A percentile compares a stretch with the other conserved stretches of the same genome.
Evolutionary conservation across 2,888 invertebrate species (phyloP).

Genomic region (Cetonia aurata): DNA sequence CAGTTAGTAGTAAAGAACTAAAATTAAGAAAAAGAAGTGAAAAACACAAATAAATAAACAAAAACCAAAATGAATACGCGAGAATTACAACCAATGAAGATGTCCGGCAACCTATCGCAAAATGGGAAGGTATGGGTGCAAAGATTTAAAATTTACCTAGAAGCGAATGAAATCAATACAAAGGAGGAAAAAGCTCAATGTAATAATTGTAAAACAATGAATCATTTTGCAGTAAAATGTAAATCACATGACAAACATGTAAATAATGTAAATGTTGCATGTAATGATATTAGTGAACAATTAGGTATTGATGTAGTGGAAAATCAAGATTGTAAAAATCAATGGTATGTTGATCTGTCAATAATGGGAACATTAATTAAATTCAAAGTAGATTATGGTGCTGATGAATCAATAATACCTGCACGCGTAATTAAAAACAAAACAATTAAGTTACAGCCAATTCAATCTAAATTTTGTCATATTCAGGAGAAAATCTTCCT

Average conservation of each 20-base stretch:
- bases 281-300: no score
- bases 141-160: slow-evolving; percentile 46
- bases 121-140: slow-evolving; percentile 48
- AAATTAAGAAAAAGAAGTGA: no score
- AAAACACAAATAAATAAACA: no score
- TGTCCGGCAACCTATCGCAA: slow-evolving; percentile 13
- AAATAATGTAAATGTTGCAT: not conserved
- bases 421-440: slow-evolving; percentile 20
- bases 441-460: no score
- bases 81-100: not conserved
- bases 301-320: not conserved
- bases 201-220: slow-evolving; percentile 15
- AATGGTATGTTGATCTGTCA: slow-evolving; percentile 30
- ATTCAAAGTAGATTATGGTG: slow-evolving; percentile 43
- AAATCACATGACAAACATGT: not conserved
- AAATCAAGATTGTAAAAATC: slow-evolving; percentile 11
- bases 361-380: slow-evolving; percentile 36
- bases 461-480: no score
- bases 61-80: not conserved
- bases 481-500: no score
- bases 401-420: slow-evolving; percentile 45
- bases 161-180: slow-evolving; percentile 43
- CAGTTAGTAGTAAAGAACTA: no score
- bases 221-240: slow-evolving; percentile 25
- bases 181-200: slow-evolving; percentile 40